Evolutionary conservation across 2,797 vertebrate genomes (phyloP).

Genomic region (Oreortyx pictus): DNA sequence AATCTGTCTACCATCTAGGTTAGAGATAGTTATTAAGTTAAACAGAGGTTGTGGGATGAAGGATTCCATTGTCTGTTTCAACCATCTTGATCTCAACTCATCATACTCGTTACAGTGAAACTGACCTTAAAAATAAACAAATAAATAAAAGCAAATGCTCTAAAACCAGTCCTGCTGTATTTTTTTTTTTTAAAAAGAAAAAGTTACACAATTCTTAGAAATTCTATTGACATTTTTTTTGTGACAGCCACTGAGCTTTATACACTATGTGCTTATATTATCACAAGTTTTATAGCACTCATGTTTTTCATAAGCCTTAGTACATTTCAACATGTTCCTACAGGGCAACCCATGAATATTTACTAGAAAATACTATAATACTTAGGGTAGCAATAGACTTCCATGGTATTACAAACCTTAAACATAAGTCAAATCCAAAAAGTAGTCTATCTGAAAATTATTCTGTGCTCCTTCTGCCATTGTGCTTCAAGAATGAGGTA

Average conservation of each 20-base stretch:
- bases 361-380: background rate
- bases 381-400: background rate
- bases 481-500: background rate
- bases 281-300: background rate
- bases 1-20: conserved; percentile 87
- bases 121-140: conserved; percentile 78
- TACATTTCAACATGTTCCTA: background rate
- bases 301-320: background rate
- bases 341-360: background rate
- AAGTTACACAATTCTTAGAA: background rate
- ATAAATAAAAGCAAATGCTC: background rate
- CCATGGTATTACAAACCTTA: background rate
- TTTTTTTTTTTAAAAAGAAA: background rate
- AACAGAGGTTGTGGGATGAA: conserved; percentile 86
- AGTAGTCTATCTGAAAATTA: background rate
- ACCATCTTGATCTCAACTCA: conserved; percentile 84
- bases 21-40: conserved; percentile 81
- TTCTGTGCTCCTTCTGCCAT: background rate
- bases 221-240: background rate
- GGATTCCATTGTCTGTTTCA: conserved; percentile 91
- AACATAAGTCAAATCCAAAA: background rate
- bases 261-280: background rate
- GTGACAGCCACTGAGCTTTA: background rate
- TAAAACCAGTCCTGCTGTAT: background rate
- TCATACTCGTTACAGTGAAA: conserved; percentile 93